Evolutionary conservation across 2,113 vertebrate genomes (phyloP), one percentile per base, ranked within the genome.

Genomic region (Periophthalmus modestus): DNA sequence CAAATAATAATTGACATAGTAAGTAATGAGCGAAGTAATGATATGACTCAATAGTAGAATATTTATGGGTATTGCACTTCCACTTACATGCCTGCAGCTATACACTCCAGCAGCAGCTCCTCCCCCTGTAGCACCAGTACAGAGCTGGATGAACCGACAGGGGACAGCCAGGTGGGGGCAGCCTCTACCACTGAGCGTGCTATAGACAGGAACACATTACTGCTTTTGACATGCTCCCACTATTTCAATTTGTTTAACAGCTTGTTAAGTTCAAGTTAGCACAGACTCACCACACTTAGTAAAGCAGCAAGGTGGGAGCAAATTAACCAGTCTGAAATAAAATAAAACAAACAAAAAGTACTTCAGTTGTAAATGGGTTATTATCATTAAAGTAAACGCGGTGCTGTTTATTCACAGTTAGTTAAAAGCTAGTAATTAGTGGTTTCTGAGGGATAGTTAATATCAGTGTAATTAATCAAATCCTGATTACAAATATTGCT

Each of bases 31-130:
- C 36, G 7, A 39, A 39, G 7, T 39, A 82, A 77, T 50, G 19
- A 4, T 79, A 83, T 75, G 33, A 77, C 59, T 47, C 24, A 69
- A 14, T 47, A 0, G 74, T 72, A 13, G 57, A 69, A n/a, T 24
- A 34, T 10, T 48, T 9, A 28, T 65, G 18, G 48, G 24, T 11
- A 12, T 19, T 7, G 33, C 7, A 57, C 16, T 47, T 33, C 70
- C 2, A 96, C 98, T 43, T 94, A 99, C 98, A 98, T 91, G 91
- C 98, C 98, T 0, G 95, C 96, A 62, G 97, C 96, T 6, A 99
- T 97, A 81, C 97, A 99, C 88, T 98, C 97, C 82, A 99, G 91
- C 72, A 98, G 82, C 23, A 98, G 94, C 71, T 98, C 96, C 85
- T 95, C 95, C 24, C 97, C 97, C 2, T 94, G 88, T 21, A 98